Percentiles rank a stretch among this genome's conserved stretches.
Evolutionary conservation across 2,113 vertebrate genomes (phyloP).

Genomic region (Porphyrio hochstetteri): DNA sequence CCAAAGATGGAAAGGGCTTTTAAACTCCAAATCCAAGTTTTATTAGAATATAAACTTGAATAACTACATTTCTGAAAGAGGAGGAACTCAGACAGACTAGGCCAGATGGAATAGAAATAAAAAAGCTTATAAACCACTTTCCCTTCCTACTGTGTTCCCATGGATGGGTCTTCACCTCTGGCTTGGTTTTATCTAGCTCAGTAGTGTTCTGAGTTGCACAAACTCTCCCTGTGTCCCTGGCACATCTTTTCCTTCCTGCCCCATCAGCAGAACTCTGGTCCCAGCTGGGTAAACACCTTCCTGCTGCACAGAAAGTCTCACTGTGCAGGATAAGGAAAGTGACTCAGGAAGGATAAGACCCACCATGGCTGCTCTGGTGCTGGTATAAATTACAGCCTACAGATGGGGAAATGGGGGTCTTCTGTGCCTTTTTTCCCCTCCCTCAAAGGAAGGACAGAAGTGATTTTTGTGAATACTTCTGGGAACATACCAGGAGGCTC

Average conservation of each 20-base stretch:
- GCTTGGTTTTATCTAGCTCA: not conserved
- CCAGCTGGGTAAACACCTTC: not conserved
- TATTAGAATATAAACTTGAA: not conserved
- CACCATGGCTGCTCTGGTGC: not conserved
- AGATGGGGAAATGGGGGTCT: not conserved
- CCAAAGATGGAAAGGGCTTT: not conserved
- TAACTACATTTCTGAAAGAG: not conserved
- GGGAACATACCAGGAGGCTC: not conserved
- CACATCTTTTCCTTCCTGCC: not conserved
- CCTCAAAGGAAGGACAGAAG: not conserved
- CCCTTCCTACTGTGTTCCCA: not conserved
- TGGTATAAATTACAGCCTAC: not conserved
- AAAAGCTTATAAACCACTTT: not conserved
- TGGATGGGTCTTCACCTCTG: not conserved
- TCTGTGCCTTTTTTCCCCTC: not conserved
- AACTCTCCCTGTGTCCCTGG: not conserved
- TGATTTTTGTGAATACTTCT: not conserved
- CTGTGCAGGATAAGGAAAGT: not conserved
- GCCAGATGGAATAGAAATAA: not conserved
- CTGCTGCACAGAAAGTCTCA: not conserved
- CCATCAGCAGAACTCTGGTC: not conserved
- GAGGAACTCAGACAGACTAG: not conserved
- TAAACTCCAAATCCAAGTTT: not conserved
- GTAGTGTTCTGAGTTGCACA: not conserved
- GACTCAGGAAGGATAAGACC: not conserved